Conservation (phyloP, 1,140 invertebrate species). For the Armadillidium nasatum region DNA sequence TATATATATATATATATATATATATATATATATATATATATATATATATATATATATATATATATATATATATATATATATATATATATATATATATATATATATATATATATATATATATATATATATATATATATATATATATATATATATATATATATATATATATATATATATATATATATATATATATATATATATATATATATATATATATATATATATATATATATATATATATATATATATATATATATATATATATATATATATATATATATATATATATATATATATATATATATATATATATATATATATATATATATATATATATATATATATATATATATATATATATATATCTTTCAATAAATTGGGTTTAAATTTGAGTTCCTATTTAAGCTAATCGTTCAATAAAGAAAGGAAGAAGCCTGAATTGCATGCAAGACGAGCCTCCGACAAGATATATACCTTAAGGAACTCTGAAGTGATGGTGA, state of each 20-base stretch:
- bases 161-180: neutral
- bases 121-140: too few relatives aligned
- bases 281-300: neutral
- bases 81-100: too few relatives aligned
- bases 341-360: neutral
- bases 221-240: neutral
- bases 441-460: too few relatives aligned
- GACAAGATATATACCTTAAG: too few relatives aligned
- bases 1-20: too few relatives aligned
- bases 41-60: too few relatives aligned
- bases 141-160: constrained; percentile 4
- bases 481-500: too few relatives aligned
- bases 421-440: too few relatives aligned
- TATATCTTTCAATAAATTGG: neutral
- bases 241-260: neutral
- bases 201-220: constrained; percentile 14
- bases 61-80: too few relatives aligned
- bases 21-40: too few relatives aligned
- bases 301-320: neutral
- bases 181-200: constrained; percentile 13
- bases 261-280: neutral
- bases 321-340: constrained; percentile 15
- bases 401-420: too few relatives aligned
- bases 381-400: neutral
- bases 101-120: too few relatives aligned